Evolutionary conservation across 2,888 invertebrate species (phyloP).

Genomic region (Chironomus riparius): DNA sequence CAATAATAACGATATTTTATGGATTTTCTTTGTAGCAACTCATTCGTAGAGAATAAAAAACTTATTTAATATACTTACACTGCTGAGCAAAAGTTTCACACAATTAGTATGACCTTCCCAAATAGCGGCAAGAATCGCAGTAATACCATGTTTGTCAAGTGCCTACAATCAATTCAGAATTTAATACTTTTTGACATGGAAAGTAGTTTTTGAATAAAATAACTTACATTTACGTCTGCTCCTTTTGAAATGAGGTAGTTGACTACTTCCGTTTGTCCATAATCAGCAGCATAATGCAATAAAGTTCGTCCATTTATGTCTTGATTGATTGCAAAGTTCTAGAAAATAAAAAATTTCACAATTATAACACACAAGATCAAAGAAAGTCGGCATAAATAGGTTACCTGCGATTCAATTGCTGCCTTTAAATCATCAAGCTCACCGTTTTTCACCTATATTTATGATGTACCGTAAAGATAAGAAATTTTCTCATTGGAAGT

Average conservation of each 20-base stretch:
- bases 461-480: neutral
- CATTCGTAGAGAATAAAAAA: neutral
- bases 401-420: slow-evolving; percentile 10
- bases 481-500: neutral
- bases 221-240: slow-evolving; percentile 84
- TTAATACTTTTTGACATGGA: neutral
- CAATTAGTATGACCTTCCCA: slow-evolving; percentile 94
- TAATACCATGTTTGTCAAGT: slow-evolving; percentile 90
- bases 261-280: slow-evolving; percentile 84
- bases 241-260: slow-evolving; percentile 81
- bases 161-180: slow-evolving; percentile 50
- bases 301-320: slow-evolving; percentile 83
- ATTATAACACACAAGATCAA: neutral
- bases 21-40: neutral
- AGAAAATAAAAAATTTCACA: slow-evolving; percentile 29
- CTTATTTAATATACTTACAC: slow-evolving; percentile 49
- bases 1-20: too few relatives aligned
- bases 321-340: slow-evolving; percentile 78
- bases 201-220: neutral
- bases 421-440: slow-evolving; percentile 7
- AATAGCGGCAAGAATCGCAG: slow-evolving; percentile 86
- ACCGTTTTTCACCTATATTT: slow-evolving; percentile 17
- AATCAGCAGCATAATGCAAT: slow-evolving; percentile 91
- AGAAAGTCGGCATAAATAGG: neutral
- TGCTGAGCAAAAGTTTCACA: slow-evolving; percentile 76